Percentiles rank a stretch among this genome's conserved stretches.
These are phyloP conservation scores for Lycocorax pyrrhopterus DNA, from an alignment of 2,113 vertebrate genomes.

Conservation along the genomic window DNA sequence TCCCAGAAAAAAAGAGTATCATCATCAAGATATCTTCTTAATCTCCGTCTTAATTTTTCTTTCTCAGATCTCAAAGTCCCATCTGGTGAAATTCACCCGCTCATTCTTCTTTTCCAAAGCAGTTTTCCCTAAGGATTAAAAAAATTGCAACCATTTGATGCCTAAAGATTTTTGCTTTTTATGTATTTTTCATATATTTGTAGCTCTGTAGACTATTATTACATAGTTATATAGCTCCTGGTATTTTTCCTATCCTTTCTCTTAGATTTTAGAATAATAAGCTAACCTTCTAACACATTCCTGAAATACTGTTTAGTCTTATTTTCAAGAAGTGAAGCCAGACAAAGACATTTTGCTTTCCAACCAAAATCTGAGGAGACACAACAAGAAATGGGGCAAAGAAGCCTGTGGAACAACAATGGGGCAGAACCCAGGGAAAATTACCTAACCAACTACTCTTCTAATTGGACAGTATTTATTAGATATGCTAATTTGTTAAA, in stretches of 20 bases:
- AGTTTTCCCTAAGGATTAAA: not conserved
- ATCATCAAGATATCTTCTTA: not conserved
- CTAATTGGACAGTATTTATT: not conserved
- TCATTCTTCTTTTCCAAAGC: not conserved
- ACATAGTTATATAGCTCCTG: not conserved
- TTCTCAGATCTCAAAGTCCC: not conserved
- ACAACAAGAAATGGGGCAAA: not conserved
- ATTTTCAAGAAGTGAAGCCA: not conserved
- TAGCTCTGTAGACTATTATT: not conserved
- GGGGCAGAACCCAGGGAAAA: not conserved
- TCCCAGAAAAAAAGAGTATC: not conserved
- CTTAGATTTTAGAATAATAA: not conserved
- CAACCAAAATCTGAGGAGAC: not conserved
- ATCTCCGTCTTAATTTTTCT: not conserved
- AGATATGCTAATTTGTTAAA: not conserved
- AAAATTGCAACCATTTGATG: not conserved
- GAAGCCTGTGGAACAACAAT: not conserved
- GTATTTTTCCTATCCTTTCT: not conserved
- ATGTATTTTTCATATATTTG: not conserved
- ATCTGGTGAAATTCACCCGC: not conserved
- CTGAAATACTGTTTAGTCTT: not conserved
- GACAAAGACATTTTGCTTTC: not conserved
- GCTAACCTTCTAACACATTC: not conserved
- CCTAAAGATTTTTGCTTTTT: not conserved
- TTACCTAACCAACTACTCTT: not conserved